Evolutionary conservation across 2,888 invertebrate species (phyloP).

Genomic region (Calliphora vomitoria): DNA sequence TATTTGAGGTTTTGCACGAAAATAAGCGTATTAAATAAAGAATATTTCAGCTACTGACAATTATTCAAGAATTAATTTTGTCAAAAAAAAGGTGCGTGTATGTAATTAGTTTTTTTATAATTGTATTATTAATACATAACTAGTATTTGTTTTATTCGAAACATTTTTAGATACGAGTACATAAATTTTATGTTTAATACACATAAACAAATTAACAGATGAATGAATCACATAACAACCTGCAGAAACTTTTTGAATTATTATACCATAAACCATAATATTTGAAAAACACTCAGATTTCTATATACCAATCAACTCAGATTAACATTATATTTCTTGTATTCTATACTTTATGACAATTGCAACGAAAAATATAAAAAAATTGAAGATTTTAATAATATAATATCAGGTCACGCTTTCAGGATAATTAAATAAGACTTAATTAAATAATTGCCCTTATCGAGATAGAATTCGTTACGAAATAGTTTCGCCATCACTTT

Average conservation of each 20-base stretch:
- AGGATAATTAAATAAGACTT: too few species aligned
- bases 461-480: too few species aligned
- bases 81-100: slow-evolving; percentile 20
- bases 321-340: too few species aligned
- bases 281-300: too few species aligned
- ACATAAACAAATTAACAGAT: slow-evolving; percentile 1
- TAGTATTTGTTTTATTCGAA: neutral
- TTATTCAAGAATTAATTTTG: slow-evolving; percentile 5
- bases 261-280: too few species aligned
- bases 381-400: too few species aligned
- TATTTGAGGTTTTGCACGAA: neutral
- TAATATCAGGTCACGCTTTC: too few species aligned
- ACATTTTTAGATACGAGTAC: neutral
- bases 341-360: too few species aligned
- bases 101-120: neutral
- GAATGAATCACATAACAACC: neutral
- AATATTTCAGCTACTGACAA: neutral
- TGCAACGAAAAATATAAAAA: too few species aligned
- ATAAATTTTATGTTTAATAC: neutral
- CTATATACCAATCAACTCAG: too few species aligned
- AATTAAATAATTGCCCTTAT: too few species aligned
- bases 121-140: neutral
- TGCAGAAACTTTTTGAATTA: neutral
- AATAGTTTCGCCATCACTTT: too few species aligned
- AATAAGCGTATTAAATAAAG: neutral